These are phyloP conservation scores for Melanostoma mellinum DNA, from an alignment of 2,888 invertebrate genomes.

Conservation along the genomic window DNA sequence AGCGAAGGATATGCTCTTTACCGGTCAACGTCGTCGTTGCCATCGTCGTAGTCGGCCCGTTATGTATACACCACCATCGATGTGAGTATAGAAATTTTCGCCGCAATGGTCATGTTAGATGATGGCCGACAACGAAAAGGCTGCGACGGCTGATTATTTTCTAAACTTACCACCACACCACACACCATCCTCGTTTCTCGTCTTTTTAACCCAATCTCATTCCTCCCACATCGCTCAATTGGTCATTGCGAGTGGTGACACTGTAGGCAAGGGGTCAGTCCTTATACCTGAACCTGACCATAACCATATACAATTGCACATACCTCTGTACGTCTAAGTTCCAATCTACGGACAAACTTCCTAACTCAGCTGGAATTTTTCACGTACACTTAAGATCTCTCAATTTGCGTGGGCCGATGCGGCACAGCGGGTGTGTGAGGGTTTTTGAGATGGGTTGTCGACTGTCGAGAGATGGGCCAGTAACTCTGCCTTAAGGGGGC, in stretches of 20 bases:
- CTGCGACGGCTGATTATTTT: constrained; percentile 73
- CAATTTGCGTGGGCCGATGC: constrained; percentile 66
- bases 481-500: constrained; percentile 55
- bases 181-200: constrained; percentile 2
- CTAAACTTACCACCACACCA: constrained; percentile 64
- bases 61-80: constrained; percentile 56
- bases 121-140: constrained; percentile 73
- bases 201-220: constrained; percentile 19
- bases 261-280: constrained; percentile 27
- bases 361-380: constrained; percentile 72
- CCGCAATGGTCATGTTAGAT: constrained; percentile 73
- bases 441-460: constrained; percentile 14
- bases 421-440: background rate
- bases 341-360: constrained; percentile 70
- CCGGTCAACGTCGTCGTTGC: constrained; percentile 44
- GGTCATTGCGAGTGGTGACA: constrained; percentile 67
- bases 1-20: constrained; percentile 68
- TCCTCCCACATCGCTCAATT: constrained; percentile 52
- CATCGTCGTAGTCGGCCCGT: constrained; percentile 27
- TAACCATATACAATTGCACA: constrained; percentile 52
- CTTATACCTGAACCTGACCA: constrained; percentile 66
- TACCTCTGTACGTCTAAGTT: constrained; percentile 40
- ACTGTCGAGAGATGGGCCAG: constrained; percentile 9
- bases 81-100: constrained; percentile 68
- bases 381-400: constrained; percentile 73